Base-by-base conservation (phyloP, 2,797 vertebrate species). In the Capromys pilorides region DNA sequence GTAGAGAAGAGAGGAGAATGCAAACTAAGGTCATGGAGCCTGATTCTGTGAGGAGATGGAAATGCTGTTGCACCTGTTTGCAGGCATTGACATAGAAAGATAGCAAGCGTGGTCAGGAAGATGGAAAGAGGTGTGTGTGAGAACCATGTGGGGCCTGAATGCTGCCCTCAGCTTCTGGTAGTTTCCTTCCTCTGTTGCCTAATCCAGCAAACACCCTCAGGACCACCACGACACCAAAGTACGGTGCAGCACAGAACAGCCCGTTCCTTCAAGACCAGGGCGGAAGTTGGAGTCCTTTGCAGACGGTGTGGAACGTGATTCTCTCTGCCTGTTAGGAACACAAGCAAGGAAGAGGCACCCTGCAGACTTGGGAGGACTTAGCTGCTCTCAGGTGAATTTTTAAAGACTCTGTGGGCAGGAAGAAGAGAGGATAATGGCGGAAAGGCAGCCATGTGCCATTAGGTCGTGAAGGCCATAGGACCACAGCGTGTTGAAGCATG, bases 371-470 rank as follows among this genome's bases (percentile, higher is more conserved):
- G 6, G 83, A 75, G 31, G 41, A 36, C 5, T 51, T 36, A 85
- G 75, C 26, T n/a, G 10, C 24, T 51, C 45, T 66, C 57, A 24
- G 10, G 54, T 51, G 36, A 49, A 1, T 57, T 19, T 36, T 57
- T 62, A 85, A 78, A 81, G 49, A 77, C 69, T 89, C 22, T 36
- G 5, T 41, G 61, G 51, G 21, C 16, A 61, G 28, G 61, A 33
- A 92, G 39, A 33, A 66, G 36, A 91, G 31, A 41, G 14, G 12
- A 41, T 85, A 5, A 22, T 11, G 45, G 33, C 51, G 9, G 21
- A 80, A 5, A 67, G 18, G 5, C 36, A 33, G 10, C 4, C 24
- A 1, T 0, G 1, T n/a, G 18, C 13, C 5, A 2, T 0, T 0
- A 77, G 31, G 1, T 21, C 9, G 3, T 26, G 59, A 21, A 22